Evolutionary conservation across 2,113 vertebrate species (phyloP).

Genomic region (Podarcis raffonei): DNA sequence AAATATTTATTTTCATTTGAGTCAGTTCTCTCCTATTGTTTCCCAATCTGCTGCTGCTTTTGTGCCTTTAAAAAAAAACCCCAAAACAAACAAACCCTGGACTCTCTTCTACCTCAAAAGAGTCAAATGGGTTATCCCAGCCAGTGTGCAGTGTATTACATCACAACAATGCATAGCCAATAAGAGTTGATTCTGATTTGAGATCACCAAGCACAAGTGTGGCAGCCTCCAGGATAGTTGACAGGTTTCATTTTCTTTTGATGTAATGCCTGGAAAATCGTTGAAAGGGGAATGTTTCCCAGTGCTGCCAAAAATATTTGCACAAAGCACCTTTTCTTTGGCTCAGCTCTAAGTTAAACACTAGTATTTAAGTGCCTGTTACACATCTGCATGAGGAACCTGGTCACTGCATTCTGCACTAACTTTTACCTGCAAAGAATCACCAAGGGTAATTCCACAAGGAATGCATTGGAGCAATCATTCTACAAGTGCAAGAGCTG

Average conservation of each 20-base stretch:
- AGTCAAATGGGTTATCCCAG: no score
- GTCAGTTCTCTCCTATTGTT: no score
- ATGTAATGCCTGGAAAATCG: not conserved
- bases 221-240: not conserved
- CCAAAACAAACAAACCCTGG: no score
- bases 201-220: not conserved
- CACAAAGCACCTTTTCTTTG: not conserved
- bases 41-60: no score
- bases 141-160: not conserved
- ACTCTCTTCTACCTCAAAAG: no score
- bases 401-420: not conserved
- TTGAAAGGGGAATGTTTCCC: not conserved
- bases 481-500: not conserved
- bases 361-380: not conserved
- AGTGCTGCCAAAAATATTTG: not conserved
- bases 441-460: not conserved
- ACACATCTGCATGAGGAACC: not conserved
- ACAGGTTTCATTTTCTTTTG: not conserved
- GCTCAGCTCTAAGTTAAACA: not conserved
- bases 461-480: not conserved
- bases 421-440: not conserved
- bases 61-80: no score
- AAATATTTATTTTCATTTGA: no score
- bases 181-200: not conserved
- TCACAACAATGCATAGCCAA: no score